phyloP scores from a whole-genome alignment of 2,113 vertebrate species.

The Heterotilapia buettikoferi region DNA sequence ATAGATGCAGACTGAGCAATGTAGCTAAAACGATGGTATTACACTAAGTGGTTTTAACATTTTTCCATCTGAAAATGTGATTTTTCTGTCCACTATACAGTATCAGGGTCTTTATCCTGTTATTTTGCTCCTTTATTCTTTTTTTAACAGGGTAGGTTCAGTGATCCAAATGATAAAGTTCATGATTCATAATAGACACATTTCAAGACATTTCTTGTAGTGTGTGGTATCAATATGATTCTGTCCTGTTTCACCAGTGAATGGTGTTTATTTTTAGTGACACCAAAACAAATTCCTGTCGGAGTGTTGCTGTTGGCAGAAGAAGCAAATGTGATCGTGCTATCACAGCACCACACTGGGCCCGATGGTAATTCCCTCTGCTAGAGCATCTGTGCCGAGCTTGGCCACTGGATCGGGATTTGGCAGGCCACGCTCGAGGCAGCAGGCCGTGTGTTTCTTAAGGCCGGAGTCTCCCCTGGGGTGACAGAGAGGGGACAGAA shows the following conservation, averaged over 20 bases:
- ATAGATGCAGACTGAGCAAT: background rate
- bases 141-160: background rate
- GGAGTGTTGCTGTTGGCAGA: slow-evolving; percentile 5
- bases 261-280: background rate
- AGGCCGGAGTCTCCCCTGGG: background rate
- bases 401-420: background rate
- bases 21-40: background rate
- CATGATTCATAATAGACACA: background rate
- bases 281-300: slow-evolving; percentile 3
- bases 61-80: fast-evolving
- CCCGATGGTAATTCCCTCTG: background rate
- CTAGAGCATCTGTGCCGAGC: slow-evolving; percentile 31
- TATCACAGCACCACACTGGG: background rate
- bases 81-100: background rate
- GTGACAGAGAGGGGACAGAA: background rate
- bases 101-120: background rate
- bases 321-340: background rate
- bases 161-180: background rate
- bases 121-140: background rate
- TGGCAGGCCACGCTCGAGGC: background rate
- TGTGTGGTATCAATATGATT: background rate
- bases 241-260: background rate
- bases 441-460: background rate
- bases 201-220: background rate
- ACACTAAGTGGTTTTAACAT: background rate